A percentile compares a stretch with the other conserved stretches of the same genome.
These are phyloP conservation scores for Apoderus coryli DNA, from an alignment of 2,888 invertebrate genomes.

Conservation along the genomic window DNA sequence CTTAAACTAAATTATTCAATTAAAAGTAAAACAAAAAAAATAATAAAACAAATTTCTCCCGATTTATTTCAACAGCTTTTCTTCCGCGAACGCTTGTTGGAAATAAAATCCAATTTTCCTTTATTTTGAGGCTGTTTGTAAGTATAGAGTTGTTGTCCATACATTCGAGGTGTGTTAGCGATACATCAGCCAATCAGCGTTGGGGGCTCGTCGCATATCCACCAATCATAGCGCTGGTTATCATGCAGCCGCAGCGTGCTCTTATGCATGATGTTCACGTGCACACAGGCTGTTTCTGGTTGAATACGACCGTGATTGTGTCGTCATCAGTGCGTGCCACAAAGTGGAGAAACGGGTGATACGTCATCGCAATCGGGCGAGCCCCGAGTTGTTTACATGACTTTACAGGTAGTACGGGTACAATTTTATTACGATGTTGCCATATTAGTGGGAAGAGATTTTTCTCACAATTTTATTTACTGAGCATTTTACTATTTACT, in stretches of 20 bases:
- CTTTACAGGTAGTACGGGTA: no score
- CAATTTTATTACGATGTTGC: no score
- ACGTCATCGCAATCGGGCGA: conserved; percentile 32
- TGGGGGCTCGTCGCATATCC: conserved; percentile 54
- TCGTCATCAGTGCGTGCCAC: conserved; percentile 38
- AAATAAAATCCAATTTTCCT: conserved; percentile 1
- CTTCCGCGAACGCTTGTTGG: conserved; percentile 7
- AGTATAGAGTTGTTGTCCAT: no score
- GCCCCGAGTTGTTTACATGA: no score
- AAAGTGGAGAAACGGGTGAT: conserved; percentile 21
- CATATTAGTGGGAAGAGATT: no score
- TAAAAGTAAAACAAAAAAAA: no score
- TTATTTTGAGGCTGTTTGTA: no score
- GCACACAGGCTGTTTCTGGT: conserved; percentile 57
- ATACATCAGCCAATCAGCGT: conserved; percentile 39
- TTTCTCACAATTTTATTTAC: no score
- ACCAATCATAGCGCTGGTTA: conserved; percentile 44
- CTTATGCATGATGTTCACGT: conserved; percentile 70
- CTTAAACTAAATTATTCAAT: conserved; percentile 4
- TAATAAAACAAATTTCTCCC: no score
- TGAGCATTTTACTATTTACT: no score
- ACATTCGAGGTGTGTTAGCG: not conserved
- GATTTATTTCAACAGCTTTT: no score
- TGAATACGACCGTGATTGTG: conserved; percentile 46
- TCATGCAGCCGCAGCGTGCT: conserved; percentile 70